Conservation (phyloP, 2,888 invertebrate species). For the Notodonta dromedarius region DNA sequence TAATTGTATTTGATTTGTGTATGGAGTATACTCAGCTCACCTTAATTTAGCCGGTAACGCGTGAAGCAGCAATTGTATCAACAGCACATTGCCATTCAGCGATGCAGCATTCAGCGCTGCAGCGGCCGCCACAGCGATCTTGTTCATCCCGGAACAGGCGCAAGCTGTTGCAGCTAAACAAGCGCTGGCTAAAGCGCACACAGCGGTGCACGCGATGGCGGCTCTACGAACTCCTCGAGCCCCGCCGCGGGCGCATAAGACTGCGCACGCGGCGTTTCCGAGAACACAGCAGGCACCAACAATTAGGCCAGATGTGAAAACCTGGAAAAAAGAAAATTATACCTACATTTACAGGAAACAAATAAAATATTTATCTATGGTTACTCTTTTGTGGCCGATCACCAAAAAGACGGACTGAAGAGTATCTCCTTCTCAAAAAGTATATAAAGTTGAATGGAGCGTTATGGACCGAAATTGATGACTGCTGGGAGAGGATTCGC, state of each 20-base stretch:
- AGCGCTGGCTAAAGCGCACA: slow-evolving; percentile 67
- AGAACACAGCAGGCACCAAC: slow-evolving; percentile 74
- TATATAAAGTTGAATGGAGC: too few species aligned
- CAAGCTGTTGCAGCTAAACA: slow-evolving; percentile 70
- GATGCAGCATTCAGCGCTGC: slow-evolving; percentile 75
- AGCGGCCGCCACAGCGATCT: slow-evolving; percentile 69
- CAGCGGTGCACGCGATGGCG: slow-evolving; percentile 66
- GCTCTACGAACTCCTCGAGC: slow-evolving; percentile 67
- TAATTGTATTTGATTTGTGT: too few species aligned
- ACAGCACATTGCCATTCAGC: slow-evolving; percentile 72
- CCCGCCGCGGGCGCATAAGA: slow-evolving; percentile 65
- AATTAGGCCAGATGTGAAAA: slow-evolving; percentile 73
- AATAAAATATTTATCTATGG: too few species aligned
- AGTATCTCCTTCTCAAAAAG: too few species aligned
- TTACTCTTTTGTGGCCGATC: too few species aligned
- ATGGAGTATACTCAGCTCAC: slow-evolving; percentile 34
- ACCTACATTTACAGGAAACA: too few species aligned
- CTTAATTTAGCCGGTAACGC: slow-evolving; percentile 75
- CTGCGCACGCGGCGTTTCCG: slow-evolving; percentile 70
- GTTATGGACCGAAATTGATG: too few species aligned
- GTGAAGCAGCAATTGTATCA: slow-evolving; percentile 67
- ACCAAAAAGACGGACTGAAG: too few species aligned
- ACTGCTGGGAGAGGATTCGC: too few species aligned
- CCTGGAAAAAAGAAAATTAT: slow-evolving; percentile 43
- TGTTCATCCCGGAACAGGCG: slow-evolving; percentile 58